Percentiles rank a stretch among this genome's conserved stretches.
Conservation (phyloP, 2,888 invertebrate genomes). For the Callinectes sapidus region DNA sequence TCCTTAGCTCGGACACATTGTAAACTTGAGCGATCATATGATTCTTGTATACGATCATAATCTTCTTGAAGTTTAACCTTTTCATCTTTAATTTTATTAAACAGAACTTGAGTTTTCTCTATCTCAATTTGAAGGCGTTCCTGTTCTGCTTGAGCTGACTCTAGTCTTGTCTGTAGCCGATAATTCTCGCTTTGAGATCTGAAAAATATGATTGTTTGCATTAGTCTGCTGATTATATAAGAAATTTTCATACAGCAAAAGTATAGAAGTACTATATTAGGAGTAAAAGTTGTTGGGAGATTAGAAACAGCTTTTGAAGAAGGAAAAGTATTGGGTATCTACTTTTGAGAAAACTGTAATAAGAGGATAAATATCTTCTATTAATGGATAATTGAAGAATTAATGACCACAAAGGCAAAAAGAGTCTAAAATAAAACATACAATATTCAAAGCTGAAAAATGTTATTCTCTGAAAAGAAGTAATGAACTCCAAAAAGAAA, state of each 20-base stretch:
- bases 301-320: neutral
- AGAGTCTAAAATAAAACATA: too few relatives aligned
- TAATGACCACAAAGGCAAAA: too few relatives aligned
- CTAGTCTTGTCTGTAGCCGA: constrained; percentile 90
- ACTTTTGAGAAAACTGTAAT: too few relatives aligned
- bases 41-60: constrained; percentile 88
- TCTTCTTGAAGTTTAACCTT: constrained; percentile 91
- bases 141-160: constrained; percentile 90
- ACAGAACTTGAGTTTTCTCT: constrained; percentile 88
- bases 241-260: neutral
- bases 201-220: constrained; percentile 55
- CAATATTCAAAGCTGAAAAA: too few relatives aligned
- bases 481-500: too few relatives aligned
- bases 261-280: neutral
- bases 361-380: too few relatives aligned
- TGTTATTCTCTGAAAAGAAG: too few relatives aligned
- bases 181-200: constrained; percentile 93
- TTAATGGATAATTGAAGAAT: too few relatives aligned
- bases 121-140: constrained; percentile 89
- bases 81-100: constrained; percentile 89
- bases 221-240: neutral
- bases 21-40: constrained; percentile 90
- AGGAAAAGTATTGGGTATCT: too few relatives aligned
- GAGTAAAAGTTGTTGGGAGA: neutral
- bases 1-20: constrained; percentile 91